Conservation (phyloP, 2,113 vertebrate species). For the Canis aureus region DNA sequence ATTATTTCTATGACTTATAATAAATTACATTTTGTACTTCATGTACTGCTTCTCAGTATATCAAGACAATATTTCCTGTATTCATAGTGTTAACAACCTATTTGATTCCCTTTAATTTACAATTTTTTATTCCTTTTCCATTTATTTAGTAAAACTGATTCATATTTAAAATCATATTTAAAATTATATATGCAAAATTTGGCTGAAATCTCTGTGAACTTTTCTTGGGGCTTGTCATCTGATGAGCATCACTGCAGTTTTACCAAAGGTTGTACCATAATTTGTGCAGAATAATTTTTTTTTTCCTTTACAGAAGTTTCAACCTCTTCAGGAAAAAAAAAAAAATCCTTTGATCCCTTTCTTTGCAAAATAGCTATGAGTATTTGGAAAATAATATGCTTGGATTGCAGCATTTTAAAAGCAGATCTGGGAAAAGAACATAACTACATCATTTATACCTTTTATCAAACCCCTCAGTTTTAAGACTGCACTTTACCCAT, state of each 20-base stretch:
- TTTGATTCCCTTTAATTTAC: not conserved
- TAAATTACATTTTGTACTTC: not conserved
- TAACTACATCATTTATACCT: not conserved
- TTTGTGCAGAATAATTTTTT: not conserved
- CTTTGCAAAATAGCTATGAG: not conserved
- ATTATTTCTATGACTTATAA: not conserved
- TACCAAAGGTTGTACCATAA: not conserved
- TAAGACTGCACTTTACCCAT: not conserved
- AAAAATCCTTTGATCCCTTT: not conserved
- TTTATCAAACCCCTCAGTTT: not conserved
- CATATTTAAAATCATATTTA: not conserved
- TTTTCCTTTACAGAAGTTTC: not conserved
- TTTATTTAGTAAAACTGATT: not conserved
- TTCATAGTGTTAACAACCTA: not conserved
- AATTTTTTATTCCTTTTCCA: not conserved
- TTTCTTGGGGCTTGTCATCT: not conserved
- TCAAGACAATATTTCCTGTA: not conserved
- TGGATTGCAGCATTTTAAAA: not conserved
- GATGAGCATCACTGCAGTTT: not conserved
- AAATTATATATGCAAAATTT: not conserved
- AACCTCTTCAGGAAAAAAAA: not conserved
- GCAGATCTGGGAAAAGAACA: not conserved
- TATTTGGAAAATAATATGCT: not conserved
- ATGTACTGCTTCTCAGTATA: not conserved
- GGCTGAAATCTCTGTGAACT: not conserved